Evolutionary conservation across 2,797 vertebrate genomes (phyloP), one percentile per base, ranked within the genome.

Genomic region (Naso thynnoides): DNA sequence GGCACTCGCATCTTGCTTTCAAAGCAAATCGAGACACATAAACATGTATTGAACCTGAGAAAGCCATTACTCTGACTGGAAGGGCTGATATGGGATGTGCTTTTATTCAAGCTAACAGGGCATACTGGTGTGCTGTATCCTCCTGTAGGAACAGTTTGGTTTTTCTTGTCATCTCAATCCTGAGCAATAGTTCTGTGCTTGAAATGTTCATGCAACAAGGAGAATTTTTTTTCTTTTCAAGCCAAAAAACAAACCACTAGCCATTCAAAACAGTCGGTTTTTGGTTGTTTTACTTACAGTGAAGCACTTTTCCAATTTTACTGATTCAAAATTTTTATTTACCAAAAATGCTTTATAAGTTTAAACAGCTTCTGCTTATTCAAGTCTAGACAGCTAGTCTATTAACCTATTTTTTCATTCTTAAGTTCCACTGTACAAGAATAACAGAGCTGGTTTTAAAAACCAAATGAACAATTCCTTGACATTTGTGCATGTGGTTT

Each of bases 101-200:
- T 49, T 77, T 56, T 15, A 29, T 48, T 56, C 29, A 18, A 23
- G 63, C 38, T 33, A 26, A 57, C 7, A 48, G 19, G 67, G 38
- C 26, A n/a, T 60, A 38, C 29, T 55, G 68, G 5, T 29, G 45
- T 59, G 21, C 19, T 36, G 19, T 8, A 26, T 60, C 42, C 31
- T 53, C 18, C 41, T 31, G 42, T 14, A n/a, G 29, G 8, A 18
- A 19, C 41, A 18, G n/a, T 31, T n/a, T 52, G 33, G 27, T 41
- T 69, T 44, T 8, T 14, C 3, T 56, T 41, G 45, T 11, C 8
- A 70, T 53, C 56, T 59, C 8, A 31, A 62, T 44, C 23, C 33
- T 27, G 19, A 48, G 38, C 49, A 18, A 60, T 67, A 50, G 4
- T 42, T 70, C 49, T 27, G 9, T 52, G 53, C 23, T 72, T 24